phyloP scores from a whole-genome alignment of 2,113 vertebrate genomes.

The Holacanthus passer region DNA sequence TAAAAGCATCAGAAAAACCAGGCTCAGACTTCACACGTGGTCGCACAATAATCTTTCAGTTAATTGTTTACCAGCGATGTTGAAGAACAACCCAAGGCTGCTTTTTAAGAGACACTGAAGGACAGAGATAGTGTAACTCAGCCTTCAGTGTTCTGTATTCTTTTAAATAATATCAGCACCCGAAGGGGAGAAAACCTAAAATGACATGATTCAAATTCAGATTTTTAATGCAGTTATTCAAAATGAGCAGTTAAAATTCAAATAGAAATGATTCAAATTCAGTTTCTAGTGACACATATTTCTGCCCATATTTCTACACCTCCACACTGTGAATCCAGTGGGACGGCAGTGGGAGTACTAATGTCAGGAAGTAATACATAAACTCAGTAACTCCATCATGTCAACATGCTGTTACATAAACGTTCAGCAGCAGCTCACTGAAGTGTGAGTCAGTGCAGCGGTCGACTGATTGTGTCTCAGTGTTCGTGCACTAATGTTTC shows the following conservation, averaged over 20 bases:
- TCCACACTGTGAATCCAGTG: not conserved
- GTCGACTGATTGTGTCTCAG: not conserved
- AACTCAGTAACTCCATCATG: constrained; percentile 21
- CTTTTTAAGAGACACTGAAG: constrained; percentile 31
- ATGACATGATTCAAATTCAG: too few species aligned
- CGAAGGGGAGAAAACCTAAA: not conserved
- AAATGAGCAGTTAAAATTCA: too few species aligned
- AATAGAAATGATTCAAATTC: too few species aligned
- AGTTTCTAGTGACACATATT: too few species aligned
- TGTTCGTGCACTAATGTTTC: not conserved
- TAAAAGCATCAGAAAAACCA: constrained; percentile 34
- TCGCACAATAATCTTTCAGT: constrained; percentile 46
- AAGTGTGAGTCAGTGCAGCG: not conserved
- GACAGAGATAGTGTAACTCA: constrained; percentile 15
- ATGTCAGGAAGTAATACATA: constrained; percentile 11
- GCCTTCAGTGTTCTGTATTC: not conserved
- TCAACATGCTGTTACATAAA: constrained; percentile 1
- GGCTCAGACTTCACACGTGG: constrained; percentile 25
- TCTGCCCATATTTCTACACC: not conserved
- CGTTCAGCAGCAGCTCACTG: not conserved
- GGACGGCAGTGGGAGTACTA: not conserved
- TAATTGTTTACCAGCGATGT: constrained; percentile 68
- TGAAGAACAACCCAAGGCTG: constrained; percentile 51
- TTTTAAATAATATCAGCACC: not conserved
- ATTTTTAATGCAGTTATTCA: too few species aligned